A percentile compares a stretch with the other conserved stretches of the same genome.
phyloP scores from a whole-genome alignment of 1,140 invertebrate species.

The Saxidomus purpurata region DNA sequence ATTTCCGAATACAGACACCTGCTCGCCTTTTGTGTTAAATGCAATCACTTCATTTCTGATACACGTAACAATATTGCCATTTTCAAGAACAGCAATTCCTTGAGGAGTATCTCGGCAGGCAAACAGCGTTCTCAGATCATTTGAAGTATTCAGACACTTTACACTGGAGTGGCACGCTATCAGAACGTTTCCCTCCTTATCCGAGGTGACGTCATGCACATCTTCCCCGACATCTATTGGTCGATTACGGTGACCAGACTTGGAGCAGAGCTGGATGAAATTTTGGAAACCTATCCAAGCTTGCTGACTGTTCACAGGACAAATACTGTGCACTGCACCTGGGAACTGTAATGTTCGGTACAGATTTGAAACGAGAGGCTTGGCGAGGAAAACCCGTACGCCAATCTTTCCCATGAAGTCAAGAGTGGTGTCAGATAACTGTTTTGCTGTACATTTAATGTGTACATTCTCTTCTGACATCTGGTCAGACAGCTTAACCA shows the following conservation, averaged over 20 bases:
- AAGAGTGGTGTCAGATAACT: not conserved
- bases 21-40: not conserved
- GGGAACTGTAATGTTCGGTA: not conserved
- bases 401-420: constrained; percentile 45
- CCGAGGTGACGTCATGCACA: constrained; percentile 43
- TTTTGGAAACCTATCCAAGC: constrained; percentile 61
- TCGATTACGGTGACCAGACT: not conserved
- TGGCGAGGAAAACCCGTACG: constrained; percentile 44
- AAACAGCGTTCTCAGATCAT: constrained; percentile 27
- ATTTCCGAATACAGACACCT: not conserved
- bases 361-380: constrained; percentile 19
- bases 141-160: constrained; percentile 11
- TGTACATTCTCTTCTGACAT: constrained; percentile 59
- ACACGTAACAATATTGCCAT: constrained; percentile 44
- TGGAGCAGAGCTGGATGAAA: constrained; percentile 58
- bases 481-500: constrained; percentile 37
- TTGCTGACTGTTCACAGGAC: constrained; percentile 31
- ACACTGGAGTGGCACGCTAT: constrained; percentile 45
- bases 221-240: constrained; percentile 45
- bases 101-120: constrained; percentile 9
- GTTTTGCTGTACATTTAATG: constrained; percentile 46
- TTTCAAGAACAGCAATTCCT: constrained; percentile 17
- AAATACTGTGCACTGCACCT: constrained; percentile 48
- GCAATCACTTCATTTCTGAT: constrained; percentile 33
- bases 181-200: constrained; percentile 39